Conservation (phyloP, 2,888 invertebrate species). For the Leucophenga maculata region DNA sequence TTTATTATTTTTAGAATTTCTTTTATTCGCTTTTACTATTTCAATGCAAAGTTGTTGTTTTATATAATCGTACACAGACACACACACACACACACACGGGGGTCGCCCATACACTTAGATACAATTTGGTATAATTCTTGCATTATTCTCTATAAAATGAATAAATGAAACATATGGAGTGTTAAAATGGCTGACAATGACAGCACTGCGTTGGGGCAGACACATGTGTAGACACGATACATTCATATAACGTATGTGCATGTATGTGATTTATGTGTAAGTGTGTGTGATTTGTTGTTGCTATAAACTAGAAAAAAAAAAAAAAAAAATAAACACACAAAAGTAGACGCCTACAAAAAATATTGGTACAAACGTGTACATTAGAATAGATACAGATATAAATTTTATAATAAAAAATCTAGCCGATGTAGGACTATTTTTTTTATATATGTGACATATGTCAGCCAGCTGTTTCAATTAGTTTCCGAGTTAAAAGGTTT, state of each 20-base stretch:
- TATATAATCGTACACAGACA: background rate
- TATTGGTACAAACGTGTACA: background rate
- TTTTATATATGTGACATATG: too few relatives aligned
- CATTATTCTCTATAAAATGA: constrained; percentile 52
- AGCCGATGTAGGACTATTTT: too few relatives aligned
- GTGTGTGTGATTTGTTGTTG: background rate
- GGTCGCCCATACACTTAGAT: background rate
- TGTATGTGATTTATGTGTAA: background rate
- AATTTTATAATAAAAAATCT: too few relatives aligned
- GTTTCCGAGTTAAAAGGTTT: too few relatives aligned
- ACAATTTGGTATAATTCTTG: constrained; percentile 53
- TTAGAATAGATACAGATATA: too few relatives aligned
- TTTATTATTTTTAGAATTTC: constrained; percentile 49
- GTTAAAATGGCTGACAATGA: constrained; percentile 3
- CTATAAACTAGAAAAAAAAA: constrained; percentile 20
- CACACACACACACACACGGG: too few relatives aligned
- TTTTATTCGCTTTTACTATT: background rate
- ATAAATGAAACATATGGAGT: constrained; percentile 51
- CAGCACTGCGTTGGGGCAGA: background rate
- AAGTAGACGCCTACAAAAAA: background rate
- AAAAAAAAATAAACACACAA: constrained; percentile 29
- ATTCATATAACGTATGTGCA: background rate
- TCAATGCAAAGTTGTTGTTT: background rate
- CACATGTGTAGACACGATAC: background rate
- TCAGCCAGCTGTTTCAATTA: too few relatives aligned